Percentiles rank a stretch among this genome's conserved stretches.
phyloP scores from a whole-genome alignment of 1,140 invertebrate species.

The Lasioglossum baleicum region DNA sequence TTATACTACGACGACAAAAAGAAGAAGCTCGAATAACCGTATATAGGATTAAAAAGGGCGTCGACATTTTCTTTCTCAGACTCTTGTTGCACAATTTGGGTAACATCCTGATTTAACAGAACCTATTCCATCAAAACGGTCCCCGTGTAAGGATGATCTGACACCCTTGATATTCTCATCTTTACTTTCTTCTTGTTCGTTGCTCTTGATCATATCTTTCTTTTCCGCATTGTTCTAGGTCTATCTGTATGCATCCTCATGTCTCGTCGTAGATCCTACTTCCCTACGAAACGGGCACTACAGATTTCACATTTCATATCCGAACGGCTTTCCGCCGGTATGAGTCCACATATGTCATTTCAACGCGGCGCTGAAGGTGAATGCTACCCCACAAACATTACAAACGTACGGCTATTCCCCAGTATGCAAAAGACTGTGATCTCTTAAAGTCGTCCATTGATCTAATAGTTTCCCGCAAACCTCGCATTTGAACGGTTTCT shows the following conservation, averaged over 20 bases:
- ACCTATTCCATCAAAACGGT: constrained; percentile 71
- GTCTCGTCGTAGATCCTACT: constrained; percentile 75
- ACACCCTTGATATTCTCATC: constrained; percentile 20
- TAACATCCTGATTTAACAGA: constrained; percentile 67
- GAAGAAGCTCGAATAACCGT: too few relatives aligned
- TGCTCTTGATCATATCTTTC: constrained; percentile 41
- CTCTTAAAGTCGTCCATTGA: constrained; percentile 73
- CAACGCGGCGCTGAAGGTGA: constrained; percentile 75
- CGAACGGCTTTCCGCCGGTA: constrained; percentile 76
- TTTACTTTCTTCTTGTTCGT: constrained; percentile 23
- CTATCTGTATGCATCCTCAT: constrained; percentile 72
- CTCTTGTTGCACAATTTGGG: constrained; percentile 67
- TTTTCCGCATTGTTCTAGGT: constrained; percentile 57
- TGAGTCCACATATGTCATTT: constrained; percentile 78
- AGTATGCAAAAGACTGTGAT: constrained; percentile 79
- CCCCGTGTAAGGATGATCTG: constrained; percentile 55
- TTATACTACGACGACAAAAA: too few relatives aligned
- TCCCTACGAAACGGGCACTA: constrained; percentile 72
- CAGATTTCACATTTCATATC: constrained; percentile 79
- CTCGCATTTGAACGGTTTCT: constrained; percentile 81
- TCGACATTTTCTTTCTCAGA: constrained; percentile 77
- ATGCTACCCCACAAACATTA: constrained; percentile 76
- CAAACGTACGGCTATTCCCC: constrained; percentile 81
- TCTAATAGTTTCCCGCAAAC: constrained; percentile 80
- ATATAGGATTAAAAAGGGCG: constrained; percentile 74